phyloP scores from a whole-genome alignment of 2,797 vertebrate species.

The Ctenopoma kingsleyae region DNA sequence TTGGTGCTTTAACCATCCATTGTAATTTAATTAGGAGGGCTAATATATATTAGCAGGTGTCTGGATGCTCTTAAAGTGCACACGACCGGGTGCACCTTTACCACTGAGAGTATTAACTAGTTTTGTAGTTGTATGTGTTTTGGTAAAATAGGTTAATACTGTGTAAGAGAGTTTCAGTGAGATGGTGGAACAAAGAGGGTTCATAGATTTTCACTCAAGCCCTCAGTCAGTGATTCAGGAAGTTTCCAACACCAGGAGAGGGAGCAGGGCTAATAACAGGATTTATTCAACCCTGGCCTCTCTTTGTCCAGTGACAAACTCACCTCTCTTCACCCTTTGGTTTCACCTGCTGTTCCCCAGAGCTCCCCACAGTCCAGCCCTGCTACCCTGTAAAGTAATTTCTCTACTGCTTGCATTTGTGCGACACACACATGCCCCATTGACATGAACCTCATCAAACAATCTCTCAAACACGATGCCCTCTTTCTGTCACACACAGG shows the following conservation, averaged over 20 bases:
- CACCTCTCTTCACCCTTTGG: constrained; percentile 54
- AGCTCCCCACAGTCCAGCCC: constrained; percentile 60
- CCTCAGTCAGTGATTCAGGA: constrained; percentile 58
- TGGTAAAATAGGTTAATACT: neutral
- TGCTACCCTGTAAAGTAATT: constrained; percentile 66
- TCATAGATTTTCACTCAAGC: constrained; percentile 35
- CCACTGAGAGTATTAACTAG: neutral
- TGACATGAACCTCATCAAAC: neutral
- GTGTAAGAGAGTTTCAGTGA: constrained; percentile 11
- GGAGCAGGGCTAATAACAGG: constrained; percentile 65
- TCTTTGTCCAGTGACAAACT: constrained; percentile 69
- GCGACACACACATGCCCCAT: constrained; percentile 20
- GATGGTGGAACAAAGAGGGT: constrained; percentile 22
- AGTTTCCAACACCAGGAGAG: constrained; percentile 68
- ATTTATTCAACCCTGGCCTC: constrained; percentile 67
- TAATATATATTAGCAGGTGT: constrained; percentile 4
- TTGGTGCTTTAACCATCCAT: neutral
- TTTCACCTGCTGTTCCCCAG: constrained; percentile 55
- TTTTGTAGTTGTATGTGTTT: neutral
- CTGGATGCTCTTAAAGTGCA: constrained; percentile 4
- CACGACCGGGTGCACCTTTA: constrained; percentile 10
- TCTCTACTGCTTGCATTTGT: constrained; percentile 46
- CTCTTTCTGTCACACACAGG: constrained; percentile 1
- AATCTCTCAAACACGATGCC: neutral
- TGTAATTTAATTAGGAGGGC: constrained; percentile 19